Conservation (phyloP, 2,113 vertebrate genomes). For the Acanthochromis polyacanthus region DNA sequence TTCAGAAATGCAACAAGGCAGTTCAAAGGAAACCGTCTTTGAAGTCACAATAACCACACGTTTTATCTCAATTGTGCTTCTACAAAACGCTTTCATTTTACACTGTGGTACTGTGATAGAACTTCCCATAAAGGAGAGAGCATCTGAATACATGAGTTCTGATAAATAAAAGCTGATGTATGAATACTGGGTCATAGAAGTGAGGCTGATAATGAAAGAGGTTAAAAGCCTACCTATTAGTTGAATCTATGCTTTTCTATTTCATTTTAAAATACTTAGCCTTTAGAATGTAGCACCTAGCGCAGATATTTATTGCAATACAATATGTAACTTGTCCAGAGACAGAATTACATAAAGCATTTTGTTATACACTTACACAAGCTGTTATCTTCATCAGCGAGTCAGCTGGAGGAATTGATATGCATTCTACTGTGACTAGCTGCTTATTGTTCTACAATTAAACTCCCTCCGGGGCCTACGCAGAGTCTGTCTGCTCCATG, state of each 20-base stretch:
- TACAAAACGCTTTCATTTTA: not conserved
- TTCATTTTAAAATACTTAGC: not conserved
- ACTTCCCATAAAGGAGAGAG: not conserved
- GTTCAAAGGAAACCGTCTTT: constrained; percentile 27
- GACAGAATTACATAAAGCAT: constrained; percentile 19
- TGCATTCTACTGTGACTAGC: constrained; percentile 50
- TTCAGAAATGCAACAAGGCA: constrained; percentile 1
- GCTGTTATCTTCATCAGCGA: constrained; percentile 60
- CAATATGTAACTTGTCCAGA: constrained; percentile 8
- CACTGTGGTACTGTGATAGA: not conserved
- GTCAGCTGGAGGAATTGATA: constrained; percentile 58
- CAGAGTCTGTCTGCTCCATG: constrained; percentile 48
- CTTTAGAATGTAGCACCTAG: not conserved
- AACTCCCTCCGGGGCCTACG: constrained; percentile 28
- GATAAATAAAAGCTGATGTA: constrained; percentile 16
- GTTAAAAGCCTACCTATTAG: not conserved
- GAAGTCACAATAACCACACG: constrained; percentile 18
- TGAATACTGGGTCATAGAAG: not conserved
- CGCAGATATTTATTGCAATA: constrained; percentile 1
- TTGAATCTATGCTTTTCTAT: not conserved
- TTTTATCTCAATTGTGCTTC: not conserved
- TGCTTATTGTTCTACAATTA: constrained; percentile 58
- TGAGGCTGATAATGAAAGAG: not conserved
- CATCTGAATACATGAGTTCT: constrained; percentile 8
- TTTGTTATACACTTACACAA: constrained; percentile 30